A percentile compares a stretch with the other conserved stretches of the same genome.
Evolutionary conservation across 2,797 vertebrate genomes (phyloP).

Genomic region (Rousettus madagascariensis): DNA sequence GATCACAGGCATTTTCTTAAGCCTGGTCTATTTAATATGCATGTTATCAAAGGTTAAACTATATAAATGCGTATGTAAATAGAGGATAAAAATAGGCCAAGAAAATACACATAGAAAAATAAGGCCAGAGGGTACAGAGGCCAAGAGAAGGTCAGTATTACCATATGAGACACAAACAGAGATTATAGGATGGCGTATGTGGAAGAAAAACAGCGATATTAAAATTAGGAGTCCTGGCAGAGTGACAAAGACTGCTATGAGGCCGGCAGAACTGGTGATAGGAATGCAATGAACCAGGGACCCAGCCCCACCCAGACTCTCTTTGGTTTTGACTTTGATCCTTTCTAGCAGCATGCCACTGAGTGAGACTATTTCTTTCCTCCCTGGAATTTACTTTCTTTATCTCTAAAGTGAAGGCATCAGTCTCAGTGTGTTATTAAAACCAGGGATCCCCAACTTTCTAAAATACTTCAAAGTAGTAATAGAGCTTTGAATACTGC

Average conservation of each 20-base stretch:
- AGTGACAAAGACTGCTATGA: not conserved
- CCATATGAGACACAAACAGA: slow-evolving; percentile 30
- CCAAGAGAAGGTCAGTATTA: slow-evolving; percentile 68
- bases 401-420: not conserved
- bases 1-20: slow-evolving; percentile 26
- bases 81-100: slow-evolving; percentile 41
- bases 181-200: slow-evolving; percentile 13
- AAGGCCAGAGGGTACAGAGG: not conserved
- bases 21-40: slow-evolving; percentile 47
- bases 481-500: not conserved
- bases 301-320: rapidly evolving
- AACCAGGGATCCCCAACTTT: not conserved
- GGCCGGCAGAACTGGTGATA: not conserved
- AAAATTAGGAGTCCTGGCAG: not conserved
- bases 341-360: not conserved
- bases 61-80: slow-evolving; percentile 47
- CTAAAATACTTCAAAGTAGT: not conserved
- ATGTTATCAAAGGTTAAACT: slow-evolving; percentile 61
- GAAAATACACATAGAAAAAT: not conserved
- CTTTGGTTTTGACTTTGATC: not conserved
- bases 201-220: not conserved
- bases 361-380: not conserved
- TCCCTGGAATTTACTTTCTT: not conserved
- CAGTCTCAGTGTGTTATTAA: not conserved
- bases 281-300: not conserved